Percentiles rank a stretch among this genome's conserved stretches.
These are phyloP conservation scores for Polia nebulosa DNA, from an alignment of 2,888 invertebrate genomes.

Conservation along the genomic window DNA sequence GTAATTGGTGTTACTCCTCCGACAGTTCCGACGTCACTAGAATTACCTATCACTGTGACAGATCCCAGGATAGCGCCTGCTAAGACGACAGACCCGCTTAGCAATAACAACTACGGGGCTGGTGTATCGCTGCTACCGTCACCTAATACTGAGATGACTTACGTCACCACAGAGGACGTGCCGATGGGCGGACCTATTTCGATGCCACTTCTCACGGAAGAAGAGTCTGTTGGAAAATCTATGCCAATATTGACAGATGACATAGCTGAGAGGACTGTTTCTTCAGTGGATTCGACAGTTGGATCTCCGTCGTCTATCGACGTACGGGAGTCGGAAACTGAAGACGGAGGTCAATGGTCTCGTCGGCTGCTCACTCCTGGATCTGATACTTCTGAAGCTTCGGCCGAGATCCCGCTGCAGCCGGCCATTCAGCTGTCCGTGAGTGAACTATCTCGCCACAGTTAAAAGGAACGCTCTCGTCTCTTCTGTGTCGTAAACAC, in stretches of 20 bases:
- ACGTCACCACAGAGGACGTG: constrained; percentile 77
- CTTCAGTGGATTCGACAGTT: constrained; percentile 77
- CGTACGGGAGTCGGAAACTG: constrained; percentile 77
- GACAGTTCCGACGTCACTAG: constrained; percentile 93
- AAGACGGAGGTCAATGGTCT: constrained; percentile 78
- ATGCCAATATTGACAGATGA: constrained; percentile 88
- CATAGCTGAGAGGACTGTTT: constrained; percentile 74
- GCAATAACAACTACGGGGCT: constrained; percentile 76
- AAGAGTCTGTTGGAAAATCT: constrained; percentile 82
- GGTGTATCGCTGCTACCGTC: constrained; percentile 75
- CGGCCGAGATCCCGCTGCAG: constrained; percentile 85
- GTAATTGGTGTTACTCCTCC: constrained; percentile 91
- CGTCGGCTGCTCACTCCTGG: constrained; percentile 82
- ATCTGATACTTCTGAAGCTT: constrained; percentile 83
- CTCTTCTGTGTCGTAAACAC: constrained; percentile 47
- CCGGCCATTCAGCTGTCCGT: constrained; percentile 83
- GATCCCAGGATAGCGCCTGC: constrained; percentile 93
- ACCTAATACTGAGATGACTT: constrained; percentile 82
- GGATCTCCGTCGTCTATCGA: constrained; percentile 78
- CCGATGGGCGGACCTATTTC: constrained; percentile 85
- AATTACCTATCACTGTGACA: constrained; percentile 94
- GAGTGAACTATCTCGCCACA: constrained; percentile 78
- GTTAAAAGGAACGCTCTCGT: constrained; percentile 68
- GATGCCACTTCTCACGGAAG: constrained; percentile 92
- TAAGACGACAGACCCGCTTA: constrained; percentile 84